phyloP scores from a whole-genome alignment of 2,797 vertebrate species.

The Anguilla obscura region DNA sequence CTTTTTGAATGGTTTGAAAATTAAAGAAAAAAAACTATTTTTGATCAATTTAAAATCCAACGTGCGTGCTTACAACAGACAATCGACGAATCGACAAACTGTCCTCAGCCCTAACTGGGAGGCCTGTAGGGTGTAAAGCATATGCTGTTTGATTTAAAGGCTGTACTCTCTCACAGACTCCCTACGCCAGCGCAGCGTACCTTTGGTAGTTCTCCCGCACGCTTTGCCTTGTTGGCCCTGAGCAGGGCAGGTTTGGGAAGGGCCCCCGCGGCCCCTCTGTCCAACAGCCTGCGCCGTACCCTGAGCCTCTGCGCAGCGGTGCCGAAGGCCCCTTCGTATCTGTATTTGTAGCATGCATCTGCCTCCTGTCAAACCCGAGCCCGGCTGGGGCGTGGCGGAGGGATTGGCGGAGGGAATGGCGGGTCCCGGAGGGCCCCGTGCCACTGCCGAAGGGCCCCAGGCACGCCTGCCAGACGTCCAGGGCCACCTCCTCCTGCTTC shows the following conservation, averaged over 20 bases:
- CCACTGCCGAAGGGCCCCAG: slow-evolving; percentile 40
- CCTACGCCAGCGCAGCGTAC: background rate
- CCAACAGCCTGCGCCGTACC: background rate
- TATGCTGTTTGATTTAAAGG: too few relatives aligned
- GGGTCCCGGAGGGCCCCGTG: background rate
- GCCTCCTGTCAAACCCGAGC: background rate
- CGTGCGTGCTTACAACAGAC: too few relatives aligned
- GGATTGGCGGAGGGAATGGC: background rate
- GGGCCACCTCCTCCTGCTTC: slow-evolving; percentile 77
- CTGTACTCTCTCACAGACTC: background rate
- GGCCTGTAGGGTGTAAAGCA: too few relatives aligned
- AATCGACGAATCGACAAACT: too few relatives aligned
- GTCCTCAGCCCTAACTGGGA: too few relatives aligned
- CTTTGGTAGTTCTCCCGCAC: slow-evolving; percentile 25
- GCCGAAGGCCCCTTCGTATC: background rate
- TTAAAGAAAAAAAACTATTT: too few relatives aligned
- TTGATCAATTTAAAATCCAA: too few relatives aligned
- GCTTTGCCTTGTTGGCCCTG: background rate
- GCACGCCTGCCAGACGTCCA: slow-evolving; percentile 75
- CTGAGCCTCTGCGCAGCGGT: too few relatives aligned
- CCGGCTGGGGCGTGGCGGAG: background rate
- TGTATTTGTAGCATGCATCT: too few relatives aligned
- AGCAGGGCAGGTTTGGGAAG: slow-evolving; percentile 10
- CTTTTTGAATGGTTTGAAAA: too few relatives aligned
- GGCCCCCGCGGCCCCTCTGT: background rate